phyloP scores from a whole-genome alignment of 2,797 vertebrate genomes.

The Falco naumanni region DNA sequence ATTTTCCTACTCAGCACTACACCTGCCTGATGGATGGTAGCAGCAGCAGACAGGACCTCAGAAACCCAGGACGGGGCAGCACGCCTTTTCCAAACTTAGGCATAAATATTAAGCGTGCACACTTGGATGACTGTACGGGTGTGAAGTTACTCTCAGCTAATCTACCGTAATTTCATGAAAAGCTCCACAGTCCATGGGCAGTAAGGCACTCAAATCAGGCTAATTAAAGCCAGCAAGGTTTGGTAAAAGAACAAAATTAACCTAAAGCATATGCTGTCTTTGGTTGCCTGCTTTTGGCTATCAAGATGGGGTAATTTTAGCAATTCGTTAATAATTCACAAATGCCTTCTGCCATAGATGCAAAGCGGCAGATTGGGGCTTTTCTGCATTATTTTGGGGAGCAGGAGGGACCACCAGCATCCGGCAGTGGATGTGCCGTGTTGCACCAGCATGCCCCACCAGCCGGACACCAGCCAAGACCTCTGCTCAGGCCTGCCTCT shows the following conservation, averaged over 20 bases:
- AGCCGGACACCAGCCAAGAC: neutral
- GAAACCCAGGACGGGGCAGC: neutral
- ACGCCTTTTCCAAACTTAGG: accelerated
- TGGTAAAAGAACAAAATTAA: neutral
- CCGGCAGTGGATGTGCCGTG: accelerated
- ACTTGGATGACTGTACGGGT: accelerated
- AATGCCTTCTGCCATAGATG: neutral
- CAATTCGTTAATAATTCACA: neutral
- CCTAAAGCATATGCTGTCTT: neutral
- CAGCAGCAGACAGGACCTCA: neutral
- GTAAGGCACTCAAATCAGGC: neutral
- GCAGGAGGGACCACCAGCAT: neutral
- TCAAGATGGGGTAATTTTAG: neutral
- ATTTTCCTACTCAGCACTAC: neutral
- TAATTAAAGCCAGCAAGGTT: neutral
- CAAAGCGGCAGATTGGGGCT: neutral
- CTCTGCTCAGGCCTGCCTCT: neutral
- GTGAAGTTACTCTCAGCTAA: neutral
- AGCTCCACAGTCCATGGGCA: accelerated
- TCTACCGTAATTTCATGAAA: neutral
- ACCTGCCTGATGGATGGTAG: neutral
- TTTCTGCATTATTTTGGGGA: neutral
- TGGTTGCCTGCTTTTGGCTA: neutral
- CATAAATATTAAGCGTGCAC: accelerated
- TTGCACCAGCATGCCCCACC: accelerated